Conservation (phyloP, 1,140 invertebrate genomes). For the Maniola jurtina region DNA sequence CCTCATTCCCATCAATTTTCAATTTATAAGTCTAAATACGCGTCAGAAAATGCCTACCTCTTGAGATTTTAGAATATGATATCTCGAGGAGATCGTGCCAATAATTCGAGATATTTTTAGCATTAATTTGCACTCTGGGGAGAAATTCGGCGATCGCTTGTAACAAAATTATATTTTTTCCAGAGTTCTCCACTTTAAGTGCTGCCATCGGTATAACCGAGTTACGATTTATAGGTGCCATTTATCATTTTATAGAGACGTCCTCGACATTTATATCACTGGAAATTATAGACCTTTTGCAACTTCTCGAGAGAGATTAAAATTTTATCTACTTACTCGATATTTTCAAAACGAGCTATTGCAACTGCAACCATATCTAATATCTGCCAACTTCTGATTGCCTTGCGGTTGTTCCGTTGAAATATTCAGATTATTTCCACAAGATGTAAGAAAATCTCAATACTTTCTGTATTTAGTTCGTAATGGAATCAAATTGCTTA, state of each 20-base stretch:
- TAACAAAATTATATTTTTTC: conserved; percentile 69
- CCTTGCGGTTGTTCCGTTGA: too few relatives aligned
- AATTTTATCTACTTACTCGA: neutral
- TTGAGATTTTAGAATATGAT: conserved; percentile 34
- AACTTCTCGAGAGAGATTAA: neutral
- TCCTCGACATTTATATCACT: conserved; percentile 33
- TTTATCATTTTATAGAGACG: conserved; percentile 66
- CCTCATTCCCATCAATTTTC: conserved; percentile 3
- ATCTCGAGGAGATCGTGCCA: conserved; percentile 26
- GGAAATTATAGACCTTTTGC: conserved; percentile 5
- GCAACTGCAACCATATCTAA: too few relatives aligned
- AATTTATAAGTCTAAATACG: neutral
- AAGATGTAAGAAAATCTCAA: too few relatives aligned
- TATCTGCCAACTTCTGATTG: too few relatives aligned
- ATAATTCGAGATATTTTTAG: conserved; percentile 37
- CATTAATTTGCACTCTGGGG: conserved; percentile 46
- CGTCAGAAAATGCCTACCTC: conserved; percentile 23
- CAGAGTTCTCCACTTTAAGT: conserved; percentile 47
- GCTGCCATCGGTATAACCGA: conserved; percentile 59
- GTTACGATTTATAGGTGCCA: conserved; percentile 67
- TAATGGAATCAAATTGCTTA: neutral
- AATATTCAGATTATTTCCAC: too few relatives aligned
- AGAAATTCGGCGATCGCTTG: conserved; percentile 44
- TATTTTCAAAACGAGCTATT: neutral
- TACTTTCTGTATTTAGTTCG: too few relatives aligned